Base-by-base conservation (phyloP, 2,113 vertebrate species). In the Nerophis ophidion region DNA sequence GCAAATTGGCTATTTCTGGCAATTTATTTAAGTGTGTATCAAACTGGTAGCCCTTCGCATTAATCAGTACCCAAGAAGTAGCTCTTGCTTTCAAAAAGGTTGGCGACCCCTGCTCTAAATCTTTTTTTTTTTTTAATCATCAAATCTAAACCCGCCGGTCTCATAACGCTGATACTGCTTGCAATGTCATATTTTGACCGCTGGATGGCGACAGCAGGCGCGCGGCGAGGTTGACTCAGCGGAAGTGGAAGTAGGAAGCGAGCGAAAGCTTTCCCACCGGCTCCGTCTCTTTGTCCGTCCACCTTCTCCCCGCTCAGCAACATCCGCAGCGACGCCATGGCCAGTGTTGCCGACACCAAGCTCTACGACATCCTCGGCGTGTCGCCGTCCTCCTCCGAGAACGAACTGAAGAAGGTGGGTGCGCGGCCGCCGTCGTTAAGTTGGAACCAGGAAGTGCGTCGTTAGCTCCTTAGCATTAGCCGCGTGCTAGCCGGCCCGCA, bases 281-380 rank as follows among this genome's bases (percentile, higher is more conserved):
- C 82, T 81, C 63, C 3, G 44, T 80, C 72, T 87, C 81, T 83
- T 86, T 86, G 82, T 83, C 84, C 82, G 59, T 49, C 76, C 61
- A 56, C 60, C 75, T 75, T 71, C 58, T n/a, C 36, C 5, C 71
- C 72, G 57, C 63, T 17, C 57, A 81, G 76, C 61, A 59, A 70
- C 79, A 77, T 69, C 67, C 16, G 66, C 68, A 68, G 77, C 78
- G 71, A 45, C 83, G 87, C 80, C 81, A 97, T 97, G 95, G 90
- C 94, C 60, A 95, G 91, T 80, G 93, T 94, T 68, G 92, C 70
- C 66, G 95, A 97, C 69, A 95, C 94, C 0, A 96, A 94, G 81
- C 89, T 98, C 5, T 98, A 98, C 76, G 95, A 97, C 77, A 90
- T 98, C 55, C 92, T 98, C 63, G 94, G 95, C 16, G 93, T 98